Evolutionary conservation across 2,113 vertebrate species (phyloP), one percentile per base, ranked within the genome.

Genomic region (Orientallactaga bullata): DNA sequence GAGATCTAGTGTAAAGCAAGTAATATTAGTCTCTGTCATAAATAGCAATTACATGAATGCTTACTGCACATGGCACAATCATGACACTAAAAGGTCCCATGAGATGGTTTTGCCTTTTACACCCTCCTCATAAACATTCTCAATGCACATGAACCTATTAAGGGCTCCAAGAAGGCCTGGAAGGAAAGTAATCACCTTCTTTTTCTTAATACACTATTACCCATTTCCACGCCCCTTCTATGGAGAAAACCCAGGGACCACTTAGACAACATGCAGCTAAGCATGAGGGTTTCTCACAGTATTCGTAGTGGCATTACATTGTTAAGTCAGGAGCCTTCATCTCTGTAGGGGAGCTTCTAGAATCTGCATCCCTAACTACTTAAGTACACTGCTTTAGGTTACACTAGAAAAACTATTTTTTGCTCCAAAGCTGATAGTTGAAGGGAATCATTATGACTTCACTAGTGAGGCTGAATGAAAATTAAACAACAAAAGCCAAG

Each of bases 1-100:
- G n/a, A 91, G 30, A 58, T 66, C 55, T 89, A 93, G 47, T 94
- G 20, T 85, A 90, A 95, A 95, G 42, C 58, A 69, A 95, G 11
- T 42, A 76, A 80, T 69, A 94, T 26, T n/a, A 72, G 42, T 16
- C 17, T 92, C 26, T 68, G 65, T 81, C 82, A 82, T 82, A 88
- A 93, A 60, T n/a, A 85, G 37, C 21, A 81, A 68, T 90, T 84
- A 80, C 3, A 77, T 84, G 63, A 87, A 37, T 85, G 69, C 7
- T 72, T 87, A 82, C 47, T 88, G 51, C 73, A 28, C 80, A 72
- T 28, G 51, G 35, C 1, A 35, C 47, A 81, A 77, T 42, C 69
- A 32, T 20, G 17, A 85, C 18, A 77, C 84, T 91, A 88, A 91
- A 71, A 87, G 24, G 2, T 47, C 71, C n/a, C 20, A 0, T 55